Evolutionary conservation across 2,888 invertebrate genomes (phyloP).

Genomic region (Ferdinandea cuprea): DNA sequence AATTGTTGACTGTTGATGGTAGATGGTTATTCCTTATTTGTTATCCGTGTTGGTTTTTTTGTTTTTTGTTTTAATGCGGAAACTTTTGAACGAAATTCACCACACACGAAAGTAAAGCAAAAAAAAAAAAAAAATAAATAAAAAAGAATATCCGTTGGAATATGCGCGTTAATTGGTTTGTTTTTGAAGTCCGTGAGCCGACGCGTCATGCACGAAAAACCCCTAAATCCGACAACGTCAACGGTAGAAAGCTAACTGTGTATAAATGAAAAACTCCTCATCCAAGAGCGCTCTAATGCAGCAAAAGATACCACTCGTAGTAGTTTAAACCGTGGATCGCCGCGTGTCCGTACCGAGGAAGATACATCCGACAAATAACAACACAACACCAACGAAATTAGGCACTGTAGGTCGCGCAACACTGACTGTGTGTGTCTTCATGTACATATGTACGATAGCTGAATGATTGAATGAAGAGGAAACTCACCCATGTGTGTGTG

Average conservation of each 20-base stretch:
- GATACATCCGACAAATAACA: constrained; percentile 75
- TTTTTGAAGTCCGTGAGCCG: constrained; percentile 64
- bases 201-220: constrained; percentile 75
- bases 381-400: constrained; percentile 64
- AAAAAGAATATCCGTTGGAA: constrained; percentile 25
- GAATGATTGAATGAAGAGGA: constrained; percentile 36
- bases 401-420: constrained; percentile 73
- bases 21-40: constrained; percentile 77
- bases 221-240: constrained; percentile 83
- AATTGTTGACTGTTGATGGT: constrained; percentile 42
- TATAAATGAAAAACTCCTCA: constrained; percentile 81
- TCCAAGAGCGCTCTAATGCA: constrained; percentile 68
- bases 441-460: neutral
- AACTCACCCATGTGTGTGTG: constrained; percentile 23
- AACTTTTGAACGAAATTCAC: constrained; percentile 48
- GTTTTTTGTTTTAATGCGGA: constrained; percentile 57
- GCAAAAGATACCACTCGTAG: constrained; percentile 62
- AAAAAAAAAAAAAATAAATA: neutral
- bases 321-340: constrained; percentile 64
- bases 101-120: constrained; percentile 50
- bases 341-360: constrained; percentile 73
- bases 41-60: constrained; percentile 76
- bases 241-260: constrained; percentile 84
- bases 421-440: constrained; percentile 38
- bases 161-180: constrained; percentile 65